Base-by-base conservation (phyloP, 2,888 invertebrate genomes). In the Drosophila mercatorum region DNA sequence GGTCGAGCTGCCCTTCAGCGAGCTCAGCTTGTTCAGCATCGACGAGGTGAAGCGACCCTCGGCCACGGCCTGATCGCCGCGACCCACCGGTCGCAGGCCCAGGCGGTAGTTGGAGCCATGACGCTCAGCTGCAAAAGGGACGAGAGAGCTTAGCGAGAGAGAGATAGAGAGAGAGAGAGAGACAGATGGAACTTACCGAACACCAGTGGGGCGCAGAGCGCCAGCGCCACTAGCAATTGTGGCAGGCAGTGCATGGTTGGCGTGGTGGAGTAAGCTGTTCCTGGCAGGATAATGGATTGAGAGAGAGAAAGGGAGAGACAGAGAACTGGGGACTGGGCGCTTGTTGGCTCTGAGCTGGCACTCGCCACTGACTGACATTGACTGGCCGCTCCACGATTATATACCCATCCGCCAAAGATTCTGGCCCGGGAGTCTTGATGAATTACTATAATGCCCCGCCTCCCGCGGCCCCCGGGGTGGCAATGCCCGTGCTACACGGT, bases 311-410 rank as follows among this genome's bases (percentile, higher is more conserved):
- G 22, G 2, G 22, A 22, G 22, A 22, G 22, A 22, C 2, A 2
- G 22, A 22, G 43, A 46, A 10, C n/a, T 56, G 34, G 14, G 41
- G n/a, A 55, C 14, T 66, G 58, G 74, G 51, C 46, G 72, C 79
- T 83, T 78, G 82, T 81, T 84, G 75, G 60, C 86, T 80, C 67
- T 66, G 88, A 80, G 81, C 64, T 80, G 63, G 68, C 59, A 85
- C 71, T 88, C 58, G 78, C 70, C 84, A 84, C 89, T 86, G 89
- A 86, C 85, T 87, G 89, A 80, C 71, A 61, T 41, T 38, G 62
- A 59, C 57, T 61, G 57, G 71, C 36, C 43, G 57, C 65, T 51
- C 60, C 52, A 34, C 57, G 79, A 80, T 89, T 86, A 70, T 86
- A 86, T 86, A 86, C 71, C 81, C 78, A 82, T 52, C 22, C 46